Evolutionary conservation across 2,113 vertebrate species (phyloP).

Genomic region (Gallinago paraguaiae): DNA sequence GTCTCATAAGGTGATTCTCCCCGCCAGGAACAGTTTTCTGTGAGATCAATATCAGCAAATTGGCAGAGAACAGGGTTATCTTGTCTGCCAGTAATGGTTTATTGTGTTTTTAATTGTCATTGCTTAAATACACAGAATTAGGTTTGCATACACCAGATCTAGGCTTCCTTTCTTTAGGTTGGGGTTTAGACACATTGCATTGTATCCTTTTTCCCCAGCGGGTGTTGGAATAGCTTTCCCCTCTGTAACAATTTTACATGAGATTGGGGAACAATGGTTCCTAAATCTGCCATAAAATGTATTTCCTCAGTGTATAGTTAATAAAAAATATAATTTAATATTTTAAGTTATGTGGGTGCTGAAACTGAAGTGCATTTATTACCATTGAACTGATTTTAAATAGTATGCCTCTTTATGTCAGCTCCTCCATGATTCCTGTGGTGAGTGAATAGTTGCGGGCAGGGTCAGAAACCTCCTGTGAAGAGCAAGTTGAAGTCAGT

Average conservation of each 20-base stretch:
- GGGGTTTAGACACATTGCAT: background rate
- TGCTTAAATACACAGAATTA: background rate
- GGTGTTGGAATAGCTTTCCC: background rate
- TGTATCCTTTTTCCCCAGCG: background rate
- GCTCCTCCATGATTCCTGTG: background rate
- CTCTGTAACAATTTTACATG: background rate
- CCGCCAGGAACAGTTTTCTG: background rate
- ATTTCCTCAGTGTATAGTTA: background rate
- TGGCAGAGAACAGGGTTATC: background rate
- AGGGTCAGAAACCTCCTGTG: background rate
- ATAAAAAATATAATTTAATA: background rate
- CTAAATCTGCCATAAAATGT: background rate
- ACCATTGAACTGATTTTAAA: background rate
- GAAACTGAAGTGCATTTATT: background rate
- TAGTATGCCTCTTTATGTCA: background rate
- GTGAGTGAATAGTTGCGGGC: background rate
- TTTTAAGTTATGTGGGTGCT: background rate
- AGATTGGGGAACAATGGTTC: background rate
- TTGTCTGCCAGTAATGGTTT: background rate
- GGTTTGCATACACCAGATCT: background rate
- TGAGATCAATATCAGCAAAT: background rate
- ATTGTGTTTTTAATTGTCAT: background rate
- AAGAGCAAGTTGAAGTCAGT: background rate
- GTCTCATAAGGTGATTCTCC: background rate
- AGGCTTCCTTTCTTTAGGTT: background rate